Base-by-base conservation (phyloP, 2,888 invertebrate genomes). In the Bombylius discolor region DNA sequence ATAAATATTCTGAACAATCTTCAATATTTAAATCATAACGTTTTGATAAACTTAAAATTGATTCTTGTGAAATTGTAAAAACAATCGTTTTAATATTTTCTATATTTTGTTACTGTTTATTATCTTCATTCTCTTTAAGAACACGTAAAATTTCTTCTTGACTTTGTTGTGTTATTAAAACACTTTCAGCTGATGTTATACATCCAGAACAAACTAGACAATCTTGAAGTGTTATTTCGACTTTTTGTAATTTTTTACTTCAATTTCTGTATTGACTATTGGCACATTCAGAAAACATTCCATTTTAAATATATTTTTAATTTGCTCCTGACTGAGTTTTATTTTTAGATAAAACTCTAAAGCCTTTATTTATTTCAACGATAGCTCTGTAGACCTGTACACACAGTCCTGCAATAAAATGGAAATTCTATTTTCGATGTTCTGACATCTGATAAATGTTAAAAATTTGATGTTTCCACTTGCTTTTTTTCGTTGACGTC, bases 181-280 rank as follows among this genome's bases (percentile, higher is more conserved):
- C 92, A 73, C 94, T 93, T 76, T 99, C 99, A 0, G 99, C 98
- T 4, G 97, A 96, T 1, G 99, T 99, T 61, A 99, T 95, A 69
- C 99, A 99, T 1, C 99, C 99, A 62, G 96, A 97, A 73, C 99
- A 99, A 0, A 99, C 98, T 56, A 99, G 78, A 72, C 99, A 99
- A 78, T 99, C 99, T 48, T 92, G 89, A 55, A 99, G 75, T 0
- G 95, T 92, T 51, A 99, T 96, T 76, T 93, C 89, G 2, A 97
- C 96, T 70, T 89, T 89, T 70, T 87, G 78, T 13, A 89, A 73
- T 64, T n/a, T n/a, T n/a, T n/a, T n/a, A n/a, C n/a, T n/a, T n/a
- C n/a, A n/a, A n/a, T n/a, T n/a, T n/a, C n/a, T n/a, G n/a, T n/a
- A n/a, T n/a, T n/a, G n/a, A n/a, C n/a, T n/a, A n/a, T n/a, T n/a